These are phyloP conservation scores for Lochmaea capreae DNA, from an alignment of 2,888 invertebrate species.

Conservation along the genomic window DNA sequence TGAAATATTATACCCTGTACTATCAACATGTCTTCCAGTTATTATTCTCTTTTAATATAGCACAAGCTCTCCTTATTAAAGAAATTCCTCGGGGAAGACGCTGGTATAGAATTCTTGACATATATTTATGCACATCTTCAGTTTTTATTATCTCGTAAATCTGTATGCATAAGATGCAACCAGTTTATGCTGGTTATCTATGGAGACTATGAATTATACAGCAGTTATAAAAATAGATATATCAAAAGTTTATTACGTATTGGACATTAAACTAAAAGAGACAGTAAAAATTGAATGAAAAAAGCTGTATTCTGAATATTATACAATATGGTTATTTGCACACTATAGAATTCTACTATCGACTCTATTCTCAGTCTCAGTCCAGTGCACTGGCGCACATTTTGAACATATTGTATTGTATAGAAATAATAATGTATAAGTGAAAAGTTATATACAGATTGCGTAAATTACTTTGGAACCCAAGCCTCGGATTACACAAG, in stretches of 20 bases:
- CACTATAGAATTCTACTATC: no score
- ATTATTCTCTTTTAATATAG: background rate
- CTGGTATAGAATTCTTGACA: background rate
- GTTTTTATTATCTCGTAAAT: background rate
- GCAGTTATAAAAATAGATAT: background rate
- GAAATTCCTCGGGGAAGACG: background rate
- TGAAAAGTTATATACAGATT: no score
- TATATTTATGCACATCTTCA: constrained; percentile 2
- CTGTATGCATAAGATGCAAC: background rate
- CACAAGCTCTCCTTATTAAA: background rate
- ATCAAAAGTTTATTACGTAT: background rate
- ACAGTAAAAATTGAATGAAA: no score
- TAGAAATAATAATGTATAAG: no score
- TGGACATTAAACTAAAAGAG: no score
- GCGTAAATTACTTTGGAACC: no score
- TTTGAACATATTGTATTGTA: no score
- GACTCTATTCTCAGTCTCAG: no score
- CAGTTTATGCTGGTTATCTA: background rate
- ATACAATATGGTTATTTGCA: no score
- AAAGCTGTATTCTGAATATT: no score
- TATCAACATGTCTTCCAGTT: background rate
- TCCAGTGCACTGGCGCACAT: no score
- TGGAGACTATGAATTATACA: background rate
- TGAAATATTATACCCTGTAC: background rate
- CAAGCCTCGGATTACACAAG: no score